Conservation (phyloP, 1,140 invertebrate species). For the Neuroterus valhalla region DNA sequence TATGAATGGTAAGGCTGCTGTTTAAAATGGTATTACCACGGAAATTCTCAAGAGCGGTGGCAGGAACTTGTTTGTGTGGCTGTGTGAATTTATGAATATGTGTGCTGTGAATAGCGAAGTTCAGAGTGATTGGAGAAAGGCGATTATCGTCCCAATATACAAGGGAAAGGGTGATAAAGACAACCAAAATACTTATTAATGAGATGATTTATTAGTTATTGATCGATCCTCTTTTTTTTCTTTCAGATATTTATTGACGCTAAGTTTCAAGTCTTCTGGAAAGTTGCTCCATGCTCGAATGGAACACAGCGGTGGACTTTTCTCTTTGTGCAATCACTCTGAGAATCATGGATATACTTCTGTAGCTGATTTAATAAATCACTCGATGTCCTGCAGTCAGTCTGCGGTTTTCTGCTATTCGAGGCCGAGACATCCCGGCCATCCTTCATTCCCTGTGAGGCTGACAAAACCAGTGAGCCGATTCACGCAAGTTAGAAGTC, state of each 20-base stretch:
- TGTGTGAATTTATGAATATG: too few species aligned
- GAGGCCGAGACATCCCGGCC: constrained; percentile 78
- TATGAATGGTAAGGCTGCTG: too few species aligned
- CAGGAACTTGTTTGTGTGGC: too few species aligned
- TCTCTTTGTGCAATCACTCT: constrained; percentile 81
- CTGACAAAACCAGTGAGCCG: constrained; percentile 86
- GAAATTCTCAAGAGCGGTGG: too few species aligned
- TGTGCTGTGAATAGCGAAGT: too few species aligned
- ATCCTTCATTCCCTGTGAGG: constrained; percentile 82
- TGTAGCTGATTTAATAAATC: constrained; percentile 82
- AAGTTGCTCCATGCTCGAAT: constrained; percentile 83
- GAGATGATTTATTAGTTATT: constrained; percentile 27
- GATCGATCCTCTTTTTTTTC: constrained; percentile 25
- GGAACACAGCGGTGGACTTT: constrained; percentile 81
- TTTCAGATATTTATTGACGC: constrained; percentile 77
- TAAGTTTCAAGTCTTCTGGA: constrained; percentile 86
- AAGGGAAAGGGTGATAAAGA: too few species aligned
- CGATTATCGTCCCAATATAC: too few species aligned
- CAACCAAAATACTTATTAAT: too few species aligned
- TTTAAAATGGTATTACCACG: too few species aligned
- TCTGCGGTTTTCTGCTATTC: constrained; percentile 85
- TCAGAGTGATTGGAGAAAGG: too few species aligned
- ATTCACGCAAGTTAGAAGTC: constrained; percentile 83
- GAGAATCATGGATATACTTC: constrained; percentile 81
- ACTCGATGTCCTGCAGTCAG: constrained; percentile 82